Evolutionary conservation across 2,888 invertebrate species (phyloP).

Genomic region (Nineta flava): DNA sequence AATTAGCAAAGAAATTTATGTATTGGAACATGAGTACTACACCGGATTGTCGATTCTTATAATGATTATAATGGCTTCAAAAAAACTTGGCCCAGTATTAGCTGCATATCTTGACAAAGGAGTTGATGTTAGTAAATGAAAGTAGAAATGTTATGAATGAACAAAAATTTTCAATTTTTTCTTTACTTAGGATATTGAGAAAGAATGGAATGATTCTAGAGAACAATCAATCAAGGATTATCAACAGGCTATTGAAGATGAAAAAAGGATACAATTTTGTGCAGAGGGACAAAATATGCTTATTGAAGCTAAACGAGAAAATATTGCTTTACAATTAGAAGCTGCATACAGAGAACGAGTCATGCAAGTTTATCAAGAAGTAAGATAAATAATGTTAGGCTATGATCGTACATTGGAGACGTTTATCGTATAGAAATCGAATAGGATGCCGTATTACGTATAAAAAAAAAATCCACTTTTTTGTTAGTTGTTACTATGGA

Average conservation of each 20-base stretch:
- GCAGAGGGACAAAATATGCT: conserved; percentile 64
- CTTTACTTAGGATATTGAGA: conserved; percentile 39
- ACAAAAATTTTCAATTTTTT: not conserved
- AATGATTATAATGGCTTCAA: conserved; percentile 44
- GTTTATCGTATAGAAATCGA: too few relatives aligned
- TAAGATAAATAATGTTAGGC: too few relatives aligned
- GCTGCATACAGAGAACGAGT: conserved; percentile 65
- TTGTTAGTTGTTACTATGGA: too few relatives aligned
- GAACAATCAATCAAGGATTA: conserved; percentile 31
- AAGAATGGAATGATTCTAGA: conserved; percentile 39
- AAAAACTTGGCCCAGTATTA: conserved; percentile 56
- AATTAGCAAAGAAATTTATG: conserved; percentile 86
- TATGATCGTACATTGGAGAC: too few relatives aligned
- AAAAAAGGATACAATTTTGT: conserved; percentile 63
- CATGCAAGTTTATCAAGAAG: conserved; percentile 37
- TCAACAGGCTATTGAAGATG: conserved; percentile 40
- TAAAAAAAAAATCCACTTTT: not conserved
- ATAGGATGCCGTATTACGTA: too few relatives aligned
- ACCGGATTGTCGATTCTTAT: conserved; percentile 56
- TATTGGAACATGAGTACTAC: conserved; percentile 88
- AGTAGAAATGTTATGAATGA: not conserved
- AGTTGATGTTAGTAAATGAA: conserved; percentile 41
- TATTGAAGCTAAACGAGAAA: conserved; percentile 78
- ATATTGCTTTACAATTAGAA: conserved; percentile 84
- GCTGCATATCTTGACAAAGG: conserved; percentile 53